Percentiles rank a stretch among this genome's conserved stretches.
These are phyloP conservation scores for Maccullochella peelii DNA, from an alignment of 2,113 vertebrate species.

Conservation along the genomic window DNA sequence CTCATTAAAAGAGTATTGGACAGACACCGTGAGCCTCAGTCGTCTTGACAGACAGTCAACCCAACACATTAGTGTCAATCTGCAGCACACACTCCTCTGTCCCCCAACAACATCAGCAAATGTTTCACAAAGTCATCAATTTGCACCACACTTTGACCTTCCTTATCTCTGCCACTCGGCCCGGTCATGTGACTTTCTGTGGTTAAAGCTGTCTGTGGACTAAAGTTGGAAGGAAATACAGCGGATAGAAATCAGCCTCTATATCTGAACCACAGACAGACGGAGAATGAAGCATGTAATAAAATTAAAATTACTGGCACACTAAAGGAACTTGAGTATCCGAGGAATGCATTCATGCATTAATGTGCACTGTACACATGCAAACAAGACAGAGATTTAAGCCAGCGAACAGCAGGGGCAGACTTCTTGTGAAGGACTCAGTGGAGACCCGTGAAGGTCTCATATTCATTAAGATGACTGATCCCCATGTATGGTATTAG, in stretches of 20 bases:
- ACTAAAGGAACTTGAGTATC: constrained; percentile 12
- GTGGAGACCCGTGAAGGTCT: constrained; percentile 70
- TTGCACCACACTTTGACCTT: constrained; percentile 22
- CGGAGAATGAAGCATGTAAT: not conserved
- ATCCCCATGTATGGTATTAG: constrained; percentile 57
- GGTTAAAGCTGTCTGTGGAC: constrained; percentile 24
- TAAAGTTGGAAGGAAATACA: not conserved
- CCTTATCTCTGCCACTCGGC: constrained; percentile 21
- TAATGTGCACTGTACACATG: not conserved
- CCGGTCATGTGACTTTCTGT: constrained; percentile 47
- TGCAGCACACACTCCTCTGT: constrained; percentile 13
- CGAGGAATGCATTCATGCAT: not conserved
- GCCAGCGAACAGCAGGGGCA: constrained; percentile 25
- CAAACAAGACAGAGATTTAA: constrained; percentile 51
- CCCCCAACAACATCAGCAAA: not conserved
- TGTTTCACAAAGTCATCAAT: constrained; percentile 39
- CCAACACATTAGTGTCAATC: constrained; percentile 44
- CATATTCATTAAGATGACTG: constrained; percentile 67
- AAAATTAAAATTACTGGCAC: constrained; percentile 20
- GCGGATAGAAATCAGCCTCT: not conserved
- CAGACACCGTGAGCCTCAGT: constrained; percentile 4
- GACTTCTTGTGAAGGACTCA: constrained; percentile 66
- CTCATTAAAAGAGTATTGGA: constrained; percentile 50
- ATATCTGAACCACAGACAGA: constrained; percentile 35
- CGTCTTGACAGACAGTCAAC: constrained; percentile 36